These are phyloP conservation scores for Drosophila niveifrons DNA, from an alignment of 2,888 invertebrate species.

Conservation along the genomic window DNA sequence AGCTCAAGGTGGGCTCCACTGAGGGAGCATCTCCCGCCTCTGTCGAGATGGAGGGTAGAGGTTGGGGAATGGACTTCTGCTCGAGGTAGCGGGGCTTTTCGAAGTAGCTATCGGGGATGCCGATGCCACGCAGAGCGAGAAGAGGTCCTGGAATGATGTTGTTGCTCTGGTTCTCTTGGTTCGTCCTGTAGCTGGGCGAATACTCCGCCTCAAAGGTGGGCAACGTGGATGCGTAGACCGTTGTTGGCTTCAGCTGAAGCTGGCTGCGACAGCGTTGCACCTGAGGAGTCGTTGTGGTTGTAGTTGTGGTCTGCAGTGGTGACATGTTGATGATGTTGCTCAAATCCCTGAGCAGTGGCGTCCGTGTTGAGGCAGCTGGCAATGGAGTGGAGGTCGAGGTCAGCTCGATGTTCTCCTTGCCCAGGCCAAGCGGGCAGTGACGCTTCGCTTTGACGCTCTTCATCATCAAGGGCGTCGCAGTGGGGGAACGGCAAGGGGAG, in stretches of 20 bases:
- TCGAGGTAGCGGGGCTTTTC: slow-evolving; percentile 84
- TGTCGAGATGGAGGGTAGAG: not conserved
- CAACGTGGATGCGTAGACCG: slow-evolving; percentile 79
- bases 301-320: slow-evolving; percentile 37
- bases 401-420: slow-evolving; percentile 83
- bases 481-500: not conserved
- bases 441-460: slow-evolving; percentile 37
- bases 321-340: slow-evolving; percentile 74
- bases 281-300: slow-evolving; percentile 9
- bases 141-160: slow-evolving; percentile 81
- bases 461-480: slow-evolving; percentile 8
- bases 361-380: slow-evolving; percentile 38
- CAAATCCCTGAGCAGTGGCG: slow-evolving; percentile 72
- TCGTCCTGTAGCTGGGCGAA: slow-evolving; percentile 77
- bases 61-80: slow-evolving; percentile 29
- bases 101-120: slow-evolving; percentile 84
- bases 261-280: not conserved
- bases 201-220: slow-evolving; percentile 85
- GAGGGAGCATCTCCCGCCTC: not conserved
- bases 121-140: slow-evolving; percentile 83
- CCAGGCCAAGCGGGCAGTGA: slow-evolving; percentile 40
- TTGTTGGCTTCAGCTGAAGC: slow-evolving; percentile 31
- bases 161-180: slow-evolving; percentile 3
- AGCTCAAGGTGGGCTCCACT: slow-evolving; percentile 70
- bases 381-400: slow-evolving; percentile 78